A percentile compares a stretch with the other conserved stretches of the same genome.
Conservation (phyloP, 1,140 invertebrate genomes). For the Stegodyphus dumicola region DNA sequence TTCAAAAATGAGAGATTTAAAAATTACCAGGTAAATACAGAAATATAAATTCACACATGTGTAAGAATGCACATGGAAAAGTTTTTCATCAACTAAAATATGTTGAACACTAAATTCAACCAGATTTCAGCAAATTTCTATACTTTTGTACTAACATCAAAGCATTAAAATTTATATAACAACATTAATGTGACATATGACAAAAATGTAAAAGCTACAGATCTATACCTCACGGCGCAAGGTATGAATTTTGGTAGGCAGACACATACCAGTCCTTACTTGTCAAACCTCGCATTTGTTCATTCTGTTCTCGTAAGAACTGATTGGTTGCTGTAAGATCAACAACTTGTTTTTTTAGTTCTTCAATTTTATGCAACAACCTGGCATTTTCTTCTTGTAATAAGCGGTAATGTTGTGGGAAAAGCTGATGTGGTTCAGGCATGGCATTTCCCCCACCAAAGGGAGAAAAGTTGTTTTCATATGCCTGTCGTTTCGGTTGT, state of each 20-base stretch:
- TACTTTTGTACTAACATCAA: slow-evolving; percentile 57
- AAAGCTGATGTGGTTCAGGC: slow-evolving; percentile 12
- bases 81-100: too few species aligned
- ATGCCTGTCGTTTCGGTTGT: slow-evolving; percentile 64
- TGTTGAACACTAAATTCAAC: neutral
- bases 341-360: slow-evolving; percentile 77
- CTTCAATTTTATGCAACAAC: slow-evolving; percentile 78
- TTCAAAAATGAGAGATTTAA: too few species aligned
- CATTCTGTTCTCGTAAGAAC: slow-evolving; percentile 83
- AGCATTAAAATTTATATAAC: slow-evolving; percentile 57
- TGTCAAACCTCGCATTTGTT: slow-evolving; percentile 76
- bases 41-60: too few species aligned
- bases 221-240: slow-evolving; percentile 21
- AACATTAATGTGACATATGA: slow-evolving; percentile 52
- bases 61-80: too few species aligned
- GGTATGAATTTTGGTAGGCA: slow-evolving; percentile 45
- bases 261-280: slow-evolving; percentile 68
- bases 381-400: slow-evolving; percentile 80
- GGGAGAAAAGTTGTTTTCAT: slow-evolving; percentile 25
- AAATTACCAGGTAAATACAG: too few species aligned
- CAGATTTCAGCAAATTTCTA: neutral
- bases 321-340: slow-evolving; percentile 83
- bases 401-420: slow-evolving; percentile 61
- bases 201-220: slow-evolving; percentile 40
- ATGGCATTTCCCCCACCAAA: slow-evolving; percentile 28